A percentile compares a stretch with the other conserved stretches of the same genome.
These are phyloP conservation scores for Centropus bengalensis DNA, from an alignment of 2,113 vertebrate species.

Conservation along the genomic window DNA sequence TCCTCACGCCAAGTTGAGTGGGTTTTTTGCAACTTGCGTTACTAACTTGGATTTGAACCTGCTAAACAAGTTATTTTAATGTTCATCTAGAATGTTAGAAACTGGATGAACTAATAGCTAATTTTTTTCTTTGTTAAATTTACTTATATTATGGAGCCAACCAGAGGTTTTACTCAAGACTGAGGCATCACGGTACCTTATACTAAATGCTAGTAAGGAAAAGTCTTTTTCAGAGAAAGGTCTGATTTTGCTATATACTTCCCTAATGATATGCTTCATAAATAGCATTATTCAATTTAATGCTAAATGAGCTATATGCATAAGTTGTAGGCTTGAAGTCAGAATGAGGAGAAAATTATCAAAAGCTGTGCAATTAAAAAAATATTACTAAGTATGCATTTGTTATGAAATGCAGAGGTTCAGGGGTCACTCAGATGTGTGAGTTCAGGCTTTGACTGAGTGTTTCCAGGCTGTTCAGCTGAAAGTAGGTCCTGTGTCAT, in stretches of 20 bases:
- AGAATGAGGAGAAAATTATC: background rate
- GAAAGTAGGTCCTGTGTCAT: background rate
- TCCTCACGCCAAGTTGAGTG: background rate
- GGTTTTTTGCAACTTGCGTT: background rate
- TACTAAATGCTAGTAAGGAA: background rate
- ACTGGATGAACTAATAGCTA: background rate
- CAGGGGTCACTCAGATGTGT: background rate
- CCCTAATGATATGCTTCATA: background rate
- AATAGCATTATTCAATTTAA: background rate
- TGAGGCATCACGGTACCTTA: background rate
- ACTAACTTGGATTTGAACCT: background rate
- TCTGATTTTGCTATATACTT: background rate
- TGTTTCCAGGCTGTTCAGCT: background rate
- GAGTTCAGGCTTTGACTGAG: background rate
- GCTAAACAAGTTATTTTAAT: background rate
- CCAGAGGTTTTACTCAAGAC: background rate
- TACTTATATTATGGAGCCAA: background rate
- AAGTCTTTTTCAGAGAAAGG: background rate
- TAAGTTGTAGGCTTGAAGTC: background rate
- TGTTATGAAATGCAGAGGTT: background rate
- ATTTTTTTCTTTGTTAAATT: background rate
- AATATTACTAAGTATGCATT: background rate
- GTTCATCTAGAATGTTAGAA: background rate
- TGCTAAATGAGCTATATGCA: background rate
- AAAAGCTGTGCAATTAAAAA: background rate